Conservation (phyloP, 2,797 vertebrate species). For the Philypnodon macrostomus region DNA sequence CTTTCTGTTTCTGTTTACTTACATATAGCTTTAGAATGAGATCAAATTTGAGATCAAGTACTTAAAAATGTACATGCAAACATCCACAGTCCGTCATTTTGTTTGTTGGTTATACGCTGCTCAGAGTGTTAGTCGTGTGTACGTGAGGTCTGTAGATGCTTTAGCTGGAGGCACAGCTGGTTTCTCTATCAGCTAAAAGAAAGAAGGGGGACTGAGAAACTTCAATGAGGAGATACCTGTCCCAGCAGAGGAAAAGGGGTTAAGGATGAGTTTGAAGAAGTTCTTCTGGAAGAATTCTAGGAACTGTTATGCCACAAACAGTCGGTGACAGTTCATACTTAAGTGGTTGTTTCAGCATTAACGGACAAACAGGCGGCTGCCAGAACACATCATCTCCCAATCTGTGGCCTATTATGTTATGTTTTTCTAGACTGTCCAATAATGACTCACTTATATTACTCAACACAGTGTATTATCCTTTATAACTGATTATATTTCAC, state of each 20-base stretch:
- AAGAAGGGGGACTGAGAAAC: conserved; percentile 30
- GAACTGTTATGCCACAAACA: conserved; percentile 38
- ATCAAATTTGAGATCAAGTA: too few species aligned
- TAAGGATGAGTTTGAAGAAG: conserved; percentile 28
- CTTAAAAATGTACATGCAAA: conserved; percentile 43
- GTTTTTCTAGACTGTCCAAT: conserved; percentile 11
- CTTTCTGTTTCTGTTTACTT: too few species aligned
- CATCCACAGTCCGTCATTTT: conserved; percentile 47
- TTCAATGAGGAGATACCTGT: conserved; percentile 43
- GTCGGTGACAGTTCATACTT: conserved; percentile 10
- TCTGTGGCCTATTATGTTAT: conserved; percentile 7
- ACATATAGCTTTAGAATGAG: too few species aligned
- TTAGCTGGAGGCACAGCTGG: conserved; percentile 51
- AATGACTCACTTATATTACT: too few species aligned
- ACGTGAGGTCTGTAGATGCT: conserved; percentile 47
- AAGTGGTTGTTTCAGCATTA: conserved; percentile 16
- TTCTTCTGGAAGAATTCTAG: conserved; percentile 25
- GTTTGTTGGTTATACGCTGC: conserved; percentile 10
- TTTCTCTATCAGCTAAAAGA: conserved; percentile 51
- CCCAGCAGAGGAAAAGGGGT: conserved; percentile 26
- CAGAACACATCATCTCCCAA: conserved; percentile 30
- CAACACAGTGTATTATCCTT: too few species aligned
- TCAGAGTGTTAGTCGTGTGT: conserved; percentile 24
- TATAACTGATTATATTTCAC: too few species aligned
- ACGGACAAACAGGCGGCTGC: conserved; percentile 43